Conservation (phyloP, 2,888 invertebrate genomes). For the Pterostichus madidus region DNA sequence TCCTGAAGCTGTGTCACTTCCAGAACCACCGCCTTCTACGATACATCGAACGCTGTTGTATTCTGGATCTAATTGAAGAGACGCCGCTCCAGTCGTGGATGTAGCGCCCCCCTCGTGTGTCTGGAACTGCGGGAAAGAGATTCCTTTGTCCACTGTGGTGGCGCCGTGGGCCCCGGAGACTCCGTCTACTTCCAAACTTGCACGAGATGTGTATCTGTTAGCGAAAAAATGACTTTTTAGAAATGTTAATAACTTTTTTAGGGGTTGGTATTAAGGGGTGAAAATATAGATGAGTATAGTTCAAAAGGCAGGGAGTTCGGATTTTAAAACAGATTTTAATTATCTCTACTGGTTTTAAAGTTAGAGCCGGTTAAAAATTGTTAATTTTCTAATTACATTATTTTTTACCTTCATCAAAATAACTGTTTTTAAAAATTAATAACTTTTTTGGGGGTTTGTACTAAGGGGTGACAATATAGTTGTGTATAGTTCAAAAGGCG, state of each 20-base stretch:
- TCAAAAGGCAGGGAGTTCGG: not conserved
- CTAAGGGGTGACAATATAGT: too few species aligned
- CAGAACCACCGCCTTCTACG: slow-evolving; percentile 70
- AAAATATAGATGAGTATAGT: not conserved
- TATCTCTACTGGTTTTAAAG: too few species aligned
- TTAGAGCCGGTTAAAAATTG: too few species aligned
- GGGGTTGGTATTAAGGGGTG: not conserved
- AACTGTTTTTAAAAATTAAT: too few species aligned
- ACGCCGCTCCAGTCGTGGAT: slow-evolving; percentile 67
- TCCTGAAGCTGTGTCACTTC: slow-evolving; percentile 52
- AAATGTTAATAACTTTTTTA: too few species aligned
- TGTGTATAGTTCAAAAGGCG: too few species aligned
- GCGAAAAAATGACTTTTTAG: slow-evolving; percentile 69
- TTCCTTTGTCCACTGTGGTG: slow-evolving; percentile 74
- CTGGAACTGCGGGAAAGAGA: slow-evolving; percentile 41
- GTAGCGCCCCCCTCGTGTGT: not conserved
- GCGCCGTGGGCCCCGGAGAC: slow-evolving; percentile 79
- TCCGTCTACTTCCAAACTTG: slow-evolving; percentile 79
- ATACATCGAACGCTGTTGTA: slow-evolving; percentile 76
- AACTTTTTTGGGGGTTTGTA: too few species aligned
- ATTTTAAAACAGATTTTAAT: not conserved
- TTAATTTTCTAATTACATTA: too few species aligned
- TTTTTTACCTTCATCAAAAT: too few species aligned
- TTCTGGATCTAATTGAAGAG: slow-evolving; percentile 76
- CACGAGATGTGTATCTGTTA: slow-evolving; percentile 79